Conservation (phyloP, 2,797 vertebrate genomes). For the Sebastes matsubarae region DNA sequence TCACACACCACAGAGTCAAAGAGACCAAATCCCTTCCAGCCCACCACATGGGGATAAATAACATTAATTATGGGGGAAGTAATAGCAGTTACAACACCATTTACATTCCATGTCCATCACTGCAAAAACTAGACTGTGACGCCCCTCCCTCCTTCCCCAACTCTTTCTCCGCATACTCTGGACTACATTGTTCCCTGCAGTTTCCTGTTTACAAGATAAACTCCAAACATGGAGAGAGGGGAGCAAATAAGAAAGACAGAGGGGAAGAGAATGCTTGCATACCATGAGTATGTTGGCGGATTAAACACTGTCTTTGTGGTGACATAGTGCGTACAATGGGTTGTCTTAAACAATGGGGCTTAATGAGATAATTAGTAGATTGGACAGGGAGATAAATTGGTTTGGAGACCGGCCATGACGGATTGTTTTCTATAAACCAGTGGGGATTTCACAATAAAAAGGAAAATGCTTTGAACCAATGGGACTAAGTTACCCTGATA, state of each 20-base stretch:
- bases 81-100: conserved; percentile 55
- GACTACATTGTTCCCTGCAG: conserved; percentile 69
- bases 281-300: conserved; percentile 3
- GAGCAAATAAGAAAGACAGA: conserved; percentile 3
- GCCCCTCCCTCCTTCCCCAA: not conserved
- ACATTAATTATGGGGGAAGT: conserved; percentile 58
- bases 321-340: conserved; percentile 28
- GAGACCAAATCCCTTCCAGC: conserved; percentile 59
- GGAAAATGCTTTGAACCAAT: conserved; percentile 2
- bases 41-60: conserved; percentile 41
- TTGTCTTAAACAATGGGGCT: conserved; percentile 26
- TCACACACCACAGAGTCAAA: conserved; percentile 45
- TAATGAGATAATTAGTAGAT: conserved; percentile 32
- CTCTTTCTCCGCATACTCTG: conserved; percentile 11
- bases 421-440: conserved; percentile 23
- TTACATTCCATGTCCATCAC: conserved; percentile 65
- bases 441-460: not conserved
- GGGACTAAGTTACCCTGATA: not conserved
- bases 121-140: conserved; percentile 11
- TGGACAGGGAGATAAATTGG: not conserved
- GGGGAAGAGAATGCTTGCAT: not conserved
- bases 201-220: conserved; percentile 78
- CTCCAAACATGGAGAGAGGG: conserved; percentile 39
- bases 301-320: not conserved
- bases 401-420: conserved; percentile 11